A percentile compares a stretch with the other conserved stretches of the same genome.
phyloP scores from a whole-genome alignment of 2,113 vertebrate species.

The Bucco capensis region DNA sequence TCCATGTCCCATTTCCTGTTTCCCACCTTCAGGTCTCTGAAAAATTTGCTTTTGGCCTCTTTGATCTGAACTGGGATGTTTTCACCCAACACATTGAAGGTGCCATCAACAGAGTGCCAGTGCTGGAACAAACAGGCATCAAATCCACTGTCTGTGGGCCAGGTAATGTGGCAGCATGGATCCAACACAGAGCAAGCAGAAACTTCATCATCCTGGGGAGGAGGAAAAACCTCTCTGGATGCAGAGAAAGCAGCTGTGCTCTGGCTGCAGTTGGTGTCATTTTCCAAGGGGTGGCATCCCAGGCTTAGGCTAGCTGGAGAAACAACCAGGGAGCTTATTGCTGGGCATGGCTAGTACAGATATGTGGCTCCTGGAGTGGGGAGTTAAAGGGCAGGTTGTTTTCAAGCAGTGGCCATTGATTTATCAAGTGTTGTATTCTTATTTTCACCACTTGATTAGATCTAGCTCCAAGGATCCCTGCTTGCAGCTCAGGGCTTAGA shows the following conservation, averaged over 20 bases:
- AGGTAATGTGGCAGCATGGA: slow-evolving; percentile 60
- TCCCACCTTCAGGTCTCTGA: slow-evolving; percentile 80
- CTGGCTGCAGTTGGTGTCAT: neutral
- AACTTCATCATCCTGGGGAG: neutral
- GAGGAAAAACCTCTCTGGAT: neutral
- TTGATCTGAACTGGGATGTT: slow-evolving; percentile 96
- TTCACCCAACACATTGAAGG: slow-evolving; percentile 92
- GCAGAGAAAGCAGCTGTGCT: neutral
- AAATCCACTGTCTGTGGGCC: slow-evolving; percentile 97
- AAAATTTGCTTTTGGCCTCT: slow-evolving; percentile 92
- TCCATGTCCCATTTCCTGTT: neutral
- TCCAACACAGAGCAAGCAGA: neutral
- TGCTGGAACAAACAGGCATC: slow-evolving; percentile 88
- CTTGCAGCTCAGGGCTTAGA: too few relatives aligned
- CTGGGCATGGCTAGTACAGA: neutral
- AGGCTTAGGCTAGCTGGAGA: neutral
- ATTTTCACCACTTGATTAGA: neutral
- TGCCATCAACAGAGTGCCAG: slow-evolving; percentile 87
- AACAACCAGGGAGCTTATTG: neutral
- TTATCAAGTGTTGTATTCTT: neutral
- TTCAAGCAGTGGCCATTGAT: neutral
- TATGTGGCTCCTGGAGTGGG: neutral
- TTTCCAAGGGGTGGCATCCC: slow-evolving; percentile 38
- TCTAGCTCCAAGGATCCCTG: neutral
- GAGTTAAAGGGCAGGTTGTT: neutral